Evolutionary conservation across 2,888 invertebrate genomes (phyloP), one percentile per base, ranked within the genome.

Genomic region (Clostera curtula): DNA sequence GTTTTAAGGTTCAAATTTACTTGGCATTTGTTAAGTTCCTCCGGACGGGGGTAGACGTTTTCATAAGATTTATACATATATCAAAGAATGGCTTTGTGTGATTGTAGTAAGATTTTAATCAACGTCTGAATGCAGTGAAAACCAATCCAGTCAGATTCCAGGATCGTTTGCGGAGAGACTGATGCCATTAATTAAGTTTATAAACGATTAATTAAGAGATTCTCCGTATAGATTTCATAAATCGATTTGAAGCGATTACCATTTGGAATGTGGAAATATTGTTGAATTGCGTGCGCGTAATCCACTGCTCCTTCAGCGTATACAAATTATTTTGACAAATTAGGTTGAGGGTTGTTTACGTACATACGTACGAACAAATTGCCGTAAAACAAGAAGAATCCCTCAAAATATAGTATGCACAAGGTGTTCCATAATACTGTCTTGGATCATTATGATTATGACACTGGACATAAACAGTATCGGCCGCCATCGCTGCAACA

Each of bases 31-130:
- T 8, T 38, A 22, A 40, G 50, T 62, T 45, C 57, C 60, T 66
- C 51, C 57, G 50, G 66, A 60, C 65, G 57, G 64, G 39, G 58
- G 59, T 62, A 60, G 73, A 69, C 74, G 58, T 49, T 52, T 57
- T 73, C 69, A 64, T 67, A 75, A 79, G 77, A 80, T 82, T 77
- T 79, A 77, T 72, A 80, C 69, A 73, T 77, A 74, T 79, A 80
- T 80, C 80, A 79, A 74, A 72, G 72, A 68, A 69, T 68, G 68
- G 59, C 72, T 75, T 75, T 77, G 76, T 76, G 69, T 79, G 76
- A 68, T 71, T 74, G 75, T 67, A 73, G 67, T 69, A 68, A 68
- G 82, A 82, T 83, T 77, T 82, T 82, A 79, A 82, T 83, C 83
- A 79, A 77, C 60, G 72, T 77, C 72, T 57, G 58, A 62, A 52